Conservation (phyloP, 2,797 vertebrate species). For the Chelon labrosus region DNA sequence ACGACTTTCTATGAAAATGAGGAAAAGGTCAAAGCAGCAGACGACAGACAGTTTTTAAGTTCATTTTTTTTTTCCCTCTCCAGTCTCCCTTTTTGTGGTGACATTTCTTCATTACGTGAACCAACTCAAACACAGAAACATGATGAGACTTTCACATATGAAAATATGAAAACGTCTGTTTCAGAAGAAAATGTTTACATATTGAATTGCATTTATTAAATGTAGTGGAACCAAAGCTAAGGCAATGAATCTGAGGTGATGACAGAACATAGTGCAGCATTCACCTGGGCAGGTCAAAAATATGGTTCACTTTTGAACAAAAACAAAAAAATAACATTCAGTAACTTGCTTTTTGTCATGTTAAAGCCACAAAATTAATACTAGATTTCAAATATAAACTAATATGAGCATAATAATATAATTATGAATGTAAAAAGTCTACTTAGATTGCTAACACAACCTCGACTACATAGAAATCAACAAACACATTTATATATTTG, state of each 20-base stretch:
- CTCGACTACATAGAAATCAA: no score
- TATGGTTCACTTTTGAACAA: neutral
- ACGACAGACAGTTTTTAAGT: conserved; percentile 24
- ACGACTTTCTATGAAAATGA: conserved; percentile 47
- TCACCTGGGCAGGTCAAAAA: conserved; percentile 36
- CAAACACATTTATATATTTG: neutral
- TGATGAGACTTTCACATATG: conserved; percentile 17
- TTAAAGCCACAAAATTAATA: neutral
- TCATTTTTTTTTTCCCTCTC: neutral
- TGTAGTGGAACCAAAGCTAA: conserved; percentile 12
- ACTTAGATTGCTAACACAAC: no score
- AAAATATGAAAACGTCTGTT: conserved; percentile 41
- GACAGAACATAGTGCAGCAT: conserved; percentile 52
- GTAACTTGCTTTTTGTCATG: neutral
- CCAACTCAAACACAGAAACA: conserved; percentile 31
- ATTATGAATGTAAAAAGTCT: no score
- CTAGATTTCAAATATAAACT: no score
- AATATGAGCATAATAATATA: no score
- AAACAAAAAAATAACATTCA: neutral
- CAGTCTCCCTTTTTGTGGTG: conserved; percentile 19
- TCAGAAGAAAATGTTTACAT: conserved; percentile 52
- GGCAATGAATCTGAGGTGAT: conserved; percentile 34
- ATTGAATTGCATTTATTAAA: conserved; percentile 18
- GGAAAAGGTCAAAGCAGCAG: conserved; percentile 64
- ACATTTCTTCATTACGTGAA: conserved; percentile 47